Conservation (phyloP, 1,140 invertebrate species). For the Aphelenchoides fujianensis region DNA sequence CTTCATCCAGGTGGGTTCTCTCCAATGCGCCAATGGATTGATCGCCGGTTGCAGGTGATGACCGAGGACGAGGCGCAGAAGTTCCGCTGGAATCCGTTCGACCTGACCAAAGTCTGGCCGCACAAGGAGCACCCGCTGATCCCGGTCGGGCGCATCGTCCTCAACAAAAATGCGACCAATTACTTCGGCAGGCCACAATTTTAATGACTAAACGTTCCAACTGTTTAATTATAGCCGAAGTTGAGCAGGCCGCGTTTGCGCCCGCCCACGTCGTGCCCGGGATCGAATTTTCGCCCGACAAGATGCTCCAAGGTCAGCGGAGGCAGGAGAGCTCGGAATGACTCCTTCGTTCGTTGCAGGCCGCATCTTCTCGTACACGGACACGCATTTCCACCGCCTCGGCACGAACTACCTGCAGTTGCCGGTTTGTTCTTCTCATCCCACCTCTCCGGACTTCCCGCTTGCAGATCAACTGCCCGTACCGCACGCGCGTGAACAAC, state of each 20-base stretch:
- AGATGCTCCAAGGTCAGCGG: constrained; percentile 75
- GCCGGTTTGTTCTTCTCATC: constrained; percentile 67
- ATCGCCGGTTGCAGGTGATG: too few species aligned
- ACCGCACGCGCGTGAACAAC: constrained; percentile 68
- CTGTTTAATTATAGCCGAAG: neutral
- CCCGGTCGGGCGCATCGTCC: constrained; percentile 81
- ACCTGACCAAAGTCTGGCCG: constrained; percentile 76
- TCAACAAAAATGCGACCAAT: constrained; percentile 84
- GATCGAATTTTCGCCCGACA: constrained; percentile 85
- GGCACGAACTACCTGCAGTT: constrained; percentile 88
- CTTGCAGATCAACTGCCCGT: constrained; percentile 81
- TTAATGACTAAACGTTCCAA: neutral
- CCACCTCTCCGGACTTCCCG: too few species aligned
- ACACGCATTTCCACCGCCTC: constrained; percentile 87
- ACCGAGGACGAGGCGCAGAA: constrained; percentile 67
- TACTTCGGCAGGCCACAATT: constrained; percentile 63
- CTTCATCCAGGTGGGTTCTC: constrained; percentile 66
- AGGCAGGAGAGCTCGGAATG: neutral
- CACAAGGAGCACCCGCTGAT: constrained; percentile 83
- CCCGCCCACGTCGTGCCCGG: constrained; percentile 85
- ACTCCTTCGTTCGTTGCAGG: constrained; percentile 3
- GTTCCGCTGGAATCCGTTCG: constrained; percentile 81
- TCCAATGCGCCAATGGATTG: too few species aligned
- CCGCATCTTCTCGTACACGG: constrained; percentile 72
- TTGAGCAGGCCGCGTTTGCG: constrained; percentile 78